Percentiles rank a stretch among this genome's conserved stretches.
These are phyloP conservation scores for Forbesichthys agassizii DNA, from an alignment of 2,113 vertebrate species.

Conservation along the genomic window DNA sequence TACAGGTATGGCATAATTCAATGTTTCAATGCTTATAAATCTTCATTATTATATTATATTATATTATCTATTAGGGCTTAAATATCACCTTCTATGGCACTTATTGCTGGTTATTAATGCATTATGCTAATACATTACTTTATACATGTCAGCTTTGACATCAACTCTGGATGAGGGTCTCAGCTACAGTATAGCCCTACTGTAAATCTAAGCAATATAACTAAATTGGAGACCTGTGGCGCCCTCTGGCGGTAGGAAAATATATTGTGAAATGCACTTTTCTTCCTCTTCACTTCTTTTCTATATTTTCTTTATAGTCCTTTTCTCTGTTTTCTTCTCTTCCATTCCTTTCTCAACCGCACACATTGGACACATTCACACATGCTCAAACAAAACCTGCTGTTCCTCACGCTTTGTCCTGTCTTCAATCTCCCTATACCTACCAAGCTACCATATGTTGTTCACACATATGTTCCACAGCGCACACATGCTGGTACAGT, in stretches of 20 bases:
- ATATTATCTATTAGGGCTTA: too few species aligned
- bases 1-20: conserved; percentile 82
- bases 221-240: conserved; percentile 48
- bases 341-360: neutral
- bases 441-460: conserved; percentile 16
- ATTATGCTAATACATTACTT: too few species aligned
- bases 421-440: conserved; percentile 31
- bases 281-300: neutral
- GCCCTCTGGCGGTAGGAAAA: conserved; percentile 48
- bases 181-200: too few species aligned
- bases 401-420: conserved; percentile 33
- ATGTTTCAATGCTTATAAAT: too few species aligned
- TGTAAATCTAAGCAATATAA: neutral
- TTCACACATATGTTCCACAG: neutral
- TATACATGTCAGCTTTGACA: too few species aligned
- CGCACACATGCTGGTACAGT: neutral
- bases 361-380: conserved; percentile 12
- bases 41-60: too few species aligned
- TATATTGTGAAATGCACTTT: conserved; percentile 3
- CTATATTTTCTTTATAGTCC: too few species aligned
- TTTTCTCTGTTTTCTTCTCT: too few species aligned
- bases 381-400: conserved; percentile 22
- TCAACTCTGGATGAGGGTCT: too few species aligned
- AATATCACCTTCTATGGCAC: too few species aligned
- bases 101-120: too few species aligned